Percentiles rank a stretch among this genome's conserved stretches.
These are phyloP conservation scores for Nylanderia fulva DNA, from an alignment of 1,140 invertebrate species.

Conservation along the genomic window DNA sequence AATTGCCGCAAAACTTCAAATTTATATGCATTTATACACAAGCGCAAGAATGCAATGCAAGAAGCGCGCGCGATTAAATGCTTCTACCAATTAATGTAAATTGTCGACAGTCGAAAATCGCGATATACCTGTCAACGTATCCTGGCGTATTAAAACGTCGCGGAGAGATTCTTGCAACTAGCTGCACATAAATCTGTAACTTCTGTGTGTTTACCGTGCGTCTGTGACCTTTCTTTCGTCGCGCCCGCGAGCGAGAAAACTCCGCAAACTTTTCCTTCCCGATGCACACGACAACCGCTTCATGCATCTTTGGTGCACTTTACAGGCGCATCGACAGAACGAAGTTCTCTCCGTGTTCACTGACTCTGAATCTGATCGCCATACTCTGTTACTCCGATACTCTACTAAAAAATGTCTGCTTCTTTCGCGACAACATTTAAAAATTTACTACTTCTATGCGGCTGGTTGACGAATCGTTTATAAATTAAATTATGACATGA, in stretches of 20 bases:
- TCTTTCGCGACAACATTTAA: slow-evolving; percentile 17
- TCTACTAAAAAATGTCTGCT: slow-evolving; percentile 59
- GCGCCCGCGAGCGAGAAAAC: slow-evolving; percentile 29
- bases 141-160: slow-evolving; percentile 14
- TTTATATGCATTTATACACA: slow-evolving; percentile 20
- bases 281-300: slow-evolving; percentile 64
- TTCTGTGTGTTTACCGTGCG: slow-evolving; percentile 22
- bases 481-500: slow-evolving; percentile 49
- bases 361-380: slow-evolving; percentile 37
- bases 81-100: slow-evolving; percentile 61
- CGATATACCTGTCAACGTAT: slow-evolving; percentile 25
- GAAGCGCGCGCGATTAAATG: slow-evolving; percentile 19
- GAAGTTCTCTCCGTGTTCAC: slow-evolving; percentile 27
- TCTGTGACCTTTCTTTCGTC: slow-evolving; percentile 30
- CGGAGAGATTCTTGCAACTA: slow-evolving; percentile 16
- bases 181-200: slow-evolving; percentile 52
- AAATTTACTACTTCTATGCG: slow-evolving; percentile 46
- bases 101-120: slow-evolving; percentile 6
- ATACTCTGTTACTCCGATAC: slow-evolving; percentile 30
- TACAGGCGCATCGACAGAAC: slow-evolving; percentile 49
- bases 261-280: slow-evolving; percentile 43
- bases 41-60: neutral
- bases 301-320: slow-evolving; percentile 66
- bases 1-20: slow-evolving; percentile 30
- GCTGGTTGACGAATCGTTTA: slow-evolving; percentile 46